Base-by-base conservation (phyloP, 2,113 vertebrate species). In the Cercocebus atys region DNA sequence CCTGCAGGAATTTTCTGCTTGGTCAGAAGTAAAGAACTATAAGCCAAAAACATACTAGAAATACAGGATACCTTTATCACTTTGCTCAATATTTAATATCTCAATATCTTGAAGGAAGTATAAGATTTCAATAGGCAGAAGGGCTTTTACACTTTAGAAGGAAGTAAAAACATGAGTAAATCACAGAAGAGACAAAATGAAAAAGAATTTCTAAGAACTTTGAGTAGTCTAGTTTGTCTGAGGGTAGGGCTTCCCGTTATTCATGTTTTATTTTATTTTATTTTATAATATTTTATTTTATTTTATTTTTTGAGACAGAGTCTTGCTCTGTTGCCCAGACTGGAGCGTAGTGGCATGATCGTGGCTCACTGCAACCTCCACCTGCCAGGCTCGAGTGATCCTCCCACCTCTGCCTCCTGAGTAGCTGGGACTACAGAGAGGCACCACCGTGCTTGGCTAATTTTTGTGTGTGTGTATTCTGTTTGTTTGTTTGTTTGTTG, bases 21-120 rank as follows among this genome's bases (percentile, higher is more conserved):
- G 0, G 38, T 91, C 70, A 94, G 50, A 97, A 85, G 61, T 94
- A 92, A 94, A 87, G 59, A 93, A 94, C 89, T 76, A 85, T 57
- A 94, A 97, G 35, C 50, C 6, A 66, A 94, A 94, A 86, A 85
- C 10, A 12, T 88, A n/a, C 86, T 87, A 57, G 40, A 89, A 72
- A 80, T 88, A 40, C 30, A 94, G 52, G 50, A 80, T 59, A 76
- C 32, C 3, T 89, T 66, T 89, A 93, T 87, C 73, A 93, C 50
- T 86, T 57, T 78, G 50, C 50, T 95, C 68, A 40, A 17, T 93
- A 70, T 10, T 95, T 94, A 94, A 38, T 91, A 94, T 57, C 43
- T 79, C 92, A 96, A 7, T 86, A 89, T 94, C 43, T 80, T 91
- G 40, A 94, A 70, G 32, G 40, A 97, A 89, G 40, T 95, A 22